These are phyloP conservation scores for Mormyrus iriodes DNA, from an alignment of 2,113 vertebrate genomes.

Conservation along the genomic window DNA sequence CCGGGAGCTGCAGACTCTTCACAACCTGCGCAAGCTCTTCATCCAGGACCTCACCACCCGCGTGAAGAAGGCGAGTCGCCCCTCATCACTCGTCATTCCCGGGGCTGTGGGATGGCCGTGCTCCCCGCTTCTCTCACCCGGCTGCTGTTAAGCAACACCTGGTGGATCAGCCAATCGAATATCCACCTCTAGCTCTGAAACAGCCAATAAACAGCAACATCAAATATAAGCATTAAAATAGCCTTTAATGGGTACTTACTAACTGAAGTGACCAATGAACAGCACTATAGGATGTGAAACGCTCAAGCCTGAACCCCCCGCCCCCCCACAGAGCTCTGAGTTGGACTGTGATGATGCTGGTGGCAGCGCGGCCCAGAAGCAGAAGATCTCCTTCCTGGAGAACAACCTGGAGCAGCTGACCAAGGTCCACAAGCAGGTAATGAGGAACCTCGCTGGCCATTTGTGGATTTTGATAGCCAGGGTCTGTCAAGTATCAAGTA, in stretches of 20 bases:
- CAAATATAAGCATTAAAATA: not conserved
- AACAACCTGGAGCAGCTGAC: conserved; percentile 87
- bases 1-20: conserved; percentile 87
- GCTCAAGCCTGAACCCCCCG: not conserved
- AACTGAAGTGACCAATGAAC: not conserved
- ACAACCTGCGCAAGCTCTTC: conserved; percentile 81
- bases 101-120: too few species aligned
- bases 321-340: conserved; percentile 66
- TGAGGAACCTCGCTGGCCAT: not conserved
- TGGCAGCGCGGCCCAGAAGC: conserved; percentile 78
- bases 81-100: too few species aligned
- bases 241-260: not conserved
- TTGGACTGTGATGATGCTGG: conserved; percentile 76
- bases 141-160: not conserved
- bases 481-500: not conserved
- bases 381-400: conserved; percentile 87
- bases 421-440: conserved; percentile 85
- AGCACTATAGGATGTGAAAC: not conserved
- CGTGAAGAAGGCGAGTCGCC: conserved; percentile 74
- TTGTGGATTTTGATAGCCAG: not conserved
- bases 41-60: conserved; percentile 80
- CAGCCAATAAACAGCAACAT: not conserved
- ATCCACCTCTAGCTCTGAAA: not conserved
- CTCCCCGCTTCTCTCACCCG: not conserved
- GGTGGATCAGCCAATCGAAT: not conserved